phyloP scores from a whole-genome alignment of 2,888 invertebrate species.

The Baccha elongata region DNA sequence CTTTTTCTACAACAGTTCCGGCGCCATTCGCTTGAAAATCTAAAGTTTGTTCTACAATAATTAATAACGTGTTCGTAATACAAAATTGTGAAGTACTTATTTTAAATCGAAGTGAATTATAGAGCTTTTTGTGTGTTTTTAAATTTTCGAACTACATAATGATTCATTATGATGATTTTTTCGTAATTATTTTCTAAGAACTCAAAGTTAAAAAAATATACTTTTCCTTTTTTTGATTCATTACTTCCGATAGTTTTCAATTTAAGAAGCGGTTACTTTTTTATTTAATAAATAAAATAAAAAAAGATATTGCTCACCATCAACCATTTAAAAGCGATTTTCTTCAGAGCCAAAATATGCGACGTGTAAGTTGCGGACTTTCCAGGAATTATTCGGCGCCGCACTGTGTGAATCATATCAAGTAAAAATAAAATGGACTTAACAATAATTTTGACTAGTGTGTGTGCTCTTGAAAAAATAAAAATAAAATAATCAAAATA shows the following conservation, averaged over 20 bases:
- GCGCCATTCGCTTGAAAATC: too few species aligned
- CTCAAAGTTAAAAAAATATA: conserved; percentile 44
- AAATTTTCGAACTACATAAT: conserved; percentile 18
- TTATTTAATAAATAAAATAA: conserved; percentile 32
- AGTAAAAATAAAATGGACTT: conserved; percentile 48
- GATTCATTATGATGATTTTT: conserved; percentile 62
- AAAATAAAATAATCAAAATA: conserved; percentile 38
- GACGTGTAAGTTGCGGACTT: conserved; percentile 53
- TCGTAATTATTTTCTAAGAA: conserved; percentile 70
- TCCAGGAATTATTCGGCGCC: conserved; percentile 57
- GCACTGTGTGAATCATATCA: conserved; percentile 51
- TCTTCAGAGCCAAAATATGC: too few species aligned
- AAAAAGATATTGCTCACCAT: too few species aligned
- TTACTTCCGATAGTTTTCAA: conserved; percentile 27
- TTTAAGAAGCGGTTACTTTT: conserved; percentile 41
- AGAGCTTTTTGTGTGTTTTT: conserved; percentile 35
- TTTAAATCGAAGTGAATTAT: conserved; percentile 2
- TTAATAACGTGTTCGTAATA: too few species aligned
- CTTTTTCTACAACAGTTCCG: too few species aligned
- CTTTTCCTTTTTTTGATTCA: conserved; percentile 42
- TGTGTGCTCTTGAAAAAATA: conserved; percentile 29
- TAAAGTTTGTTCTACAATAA: too few species aligned
- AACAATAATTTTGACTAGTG: conserved; percentile 21
- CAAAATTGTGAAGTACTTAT: too few species aligned
- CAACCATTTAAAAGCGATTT: background rate